phyloP scores from a whole-genome alignment of 2,888 invertebrate species.

The Lasioglossum morio region DNA sequence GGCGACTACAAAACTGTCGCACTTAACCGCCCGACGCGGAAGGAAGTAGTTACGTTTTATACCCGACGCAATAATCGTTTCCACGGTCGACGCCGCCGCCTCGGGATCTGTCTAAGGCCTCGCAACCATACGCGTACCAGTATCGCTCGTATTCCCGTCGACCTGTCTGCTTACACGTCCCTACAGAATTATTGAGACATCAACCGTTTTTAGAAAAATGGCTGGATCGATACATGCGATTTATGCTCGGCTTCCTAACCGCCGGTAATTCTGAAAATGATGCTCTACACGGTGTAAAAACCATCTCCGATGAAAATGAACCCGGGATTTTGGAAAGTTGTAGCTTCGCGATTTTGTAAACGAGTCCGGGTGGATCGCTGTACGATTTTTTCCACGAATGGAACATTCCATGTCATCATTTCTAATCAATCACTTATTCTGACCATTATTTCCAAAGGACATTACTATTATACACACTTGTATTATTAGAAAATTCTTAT shows the following conservation, averaged over 20 bases:
- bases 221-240: not conserved
- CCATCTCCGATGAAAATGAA: too few relatives aligned
- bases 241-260: not conserved
- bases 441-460: too few relatives aligned
- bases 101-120: constrained; percentile 60
- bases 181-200: not conserved
- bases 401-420: too few relatives aligned
- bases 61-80: constrained; percentile 79
- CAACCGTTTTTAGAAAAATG: not conserved
- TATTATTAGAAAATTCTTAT: too few relatives aligned
- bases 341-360: too few relatives aligned
- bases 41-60: constrained; percentile 80
- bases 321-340: too few relatives aligned
- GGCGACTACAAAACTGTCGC: constrained; percentile 78
- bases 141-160: constrained; percentile 39
- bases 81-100: constrained; percentile 70
- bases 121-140: constrained; percentile 44
- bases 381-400: too few relatives aligned
- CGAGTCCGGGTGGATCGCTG: too few relatives aligned
- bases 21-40: constrained; percentile 71
- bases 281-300: not conserved
- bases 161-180: not conserved
- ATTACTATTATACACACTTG: too few relatives aligned
- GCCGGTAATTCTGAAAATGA: not conserved
- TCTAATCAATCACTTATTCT: too few relatives aligned